These are phyloP conservation scores for Pygathrix nemaeus DNA, from an alignment of 2,113 vertebrate genomes.

Conservation along the genomic window DNA sequence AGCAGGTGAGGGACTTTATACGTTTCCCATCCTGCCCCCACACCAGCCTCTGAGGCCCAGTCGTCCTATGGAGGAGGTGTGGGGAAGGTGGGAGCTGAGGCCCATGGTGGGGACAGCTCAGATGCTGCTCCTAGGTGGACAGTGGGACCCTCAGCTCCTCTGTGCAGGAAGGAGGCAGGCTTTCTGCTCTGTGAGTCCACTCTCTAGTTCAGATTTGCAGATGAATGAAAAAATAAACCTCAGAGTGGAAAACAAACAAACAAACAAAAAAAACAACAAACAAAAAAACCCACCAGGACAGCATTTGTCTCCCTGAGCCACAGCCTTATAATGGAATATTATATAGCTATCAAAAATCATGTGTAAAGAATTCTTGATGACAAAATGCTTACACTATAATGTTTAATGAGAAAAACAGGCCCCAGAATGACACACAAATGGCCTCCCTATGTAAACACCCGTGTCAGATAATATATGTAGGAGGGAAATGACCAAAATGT, in stretches of 20 bases:
- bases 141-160: not conserved
- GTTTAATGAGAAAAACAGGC: not conserved
- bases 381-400: not conserved
- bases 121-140: not conserved
- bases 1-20: not conserved
- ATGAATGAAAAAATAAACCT: not conserved
- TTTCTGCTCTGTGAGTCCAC: not conserved
- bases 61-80: accelerated
- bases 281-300: not conserved
- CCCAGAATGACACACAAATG: not conserved
- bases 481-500: not conserved
- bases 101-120: not conserved
- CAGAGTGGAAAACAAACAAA: not conserved
- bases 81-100: not conserved
- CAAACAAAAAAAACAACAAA: not conserved
- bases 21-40: not conserved
- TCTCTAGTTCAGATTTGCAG: not conserved
- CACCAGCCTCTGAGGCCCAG: not conserved
- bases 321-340: not conserved
- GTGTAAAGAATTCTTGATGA: not conserved
- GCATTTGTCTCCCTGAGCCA: not conserved
- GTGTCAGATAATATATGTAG: accelerated
- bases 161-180: not conserved
- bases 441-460: not conserved
- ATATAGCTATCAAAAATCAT: not conserved